Conservation (phyloP, 2,888 invertebrate genomes). For the Slavum lentiscoides region DNA sequence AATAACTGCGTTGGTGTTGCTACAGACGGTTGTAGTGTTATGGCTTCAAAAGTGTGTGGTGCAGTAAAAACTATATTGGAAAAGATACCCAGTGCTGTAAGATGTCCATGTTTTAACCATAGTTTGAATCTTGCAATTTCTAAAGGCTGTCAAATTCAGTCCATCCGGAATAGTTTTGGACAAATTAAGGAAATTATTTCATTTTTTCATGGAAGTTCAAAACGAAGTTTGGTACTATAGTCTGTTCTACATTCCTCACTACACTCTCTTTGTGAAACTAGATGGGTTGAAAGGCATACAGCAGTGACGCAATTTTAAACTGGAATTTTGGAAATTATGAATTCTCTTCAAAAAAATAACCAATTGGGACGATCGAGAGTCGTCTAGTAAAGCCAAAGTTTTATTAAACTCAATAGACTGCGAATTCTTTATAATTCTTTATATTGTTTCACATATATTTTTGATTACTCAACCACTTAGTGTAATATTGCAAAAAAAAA, state of each 20-base stretch:
- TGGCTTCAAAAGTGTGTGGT: constrained; percentile 49
- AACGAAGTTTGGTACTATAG: background rate
- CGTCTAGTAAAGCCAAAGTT: constrained; percentile 29
- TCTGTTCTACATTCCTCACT: background rate
- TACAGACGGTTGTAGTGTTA: constrained; percentile 55
- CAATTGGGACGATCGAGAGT: constrained; percentile 14
- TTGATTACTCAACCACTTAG: constrained; percentile 1
- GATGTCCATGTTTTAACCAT: constrained; percentile 54
- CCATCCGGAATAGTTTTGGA: constrained; percentile 16
- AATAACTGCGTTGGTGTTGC: constrained; percentile 54
- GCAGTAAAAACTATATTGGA: constrained; percentile 52
- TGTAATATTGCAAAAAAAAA: constrained; percentile 5
- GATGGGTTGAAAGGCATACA: constrained; percentile 9
- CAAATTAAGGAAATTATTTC: background rate
- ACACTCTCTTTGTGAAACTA: background rate
- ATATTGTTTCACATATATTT: constrained; percentile 4
- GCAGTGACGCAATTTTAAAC: no score
- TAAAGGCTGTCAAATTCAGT: constrained; percentile 46
- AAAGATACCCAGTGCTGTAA: constrained; percentile 35
- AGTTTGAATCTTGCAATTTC: constrained; percentile 54
- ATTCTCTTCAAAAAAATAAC: no score
- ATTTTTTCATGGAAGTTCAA: background rate
- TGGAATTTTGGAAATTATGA: no score
- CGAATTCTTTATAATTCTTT: constrained; percentile 21
- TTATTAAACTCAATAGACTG: constrained; percentile 26